A percentile compares a stretch with the other conserved stretches of the same genome.
These are phyloP conservation scores for Nudaria mundana DNA, from an alignment of 2,888 invertebrate species.

Conservation along the genomic window DNA sequence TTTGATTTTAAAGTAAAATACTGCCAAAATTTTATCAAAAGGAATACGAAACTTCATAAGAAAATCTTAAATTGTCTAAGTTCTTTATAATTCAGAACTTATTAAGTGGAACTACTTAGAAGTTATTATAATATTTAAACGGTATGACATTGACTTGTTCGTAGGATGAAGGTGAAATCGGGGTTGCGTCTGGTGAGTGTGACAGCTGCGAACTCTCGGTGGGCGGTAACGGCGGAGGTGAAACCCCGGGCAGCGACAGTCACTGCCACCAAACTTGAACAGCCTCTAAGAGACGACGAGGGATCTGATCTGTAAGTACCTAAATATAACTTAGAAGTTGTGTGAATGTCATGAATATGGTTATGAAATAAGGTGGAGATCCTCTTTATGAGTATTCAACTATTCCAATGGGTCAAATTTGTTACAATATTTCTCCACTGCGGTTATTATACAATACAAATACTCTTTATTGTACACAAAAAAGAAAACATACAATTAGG, in stretches of 20 bases:
- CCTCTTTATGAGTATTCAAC: too few relatives aligned
- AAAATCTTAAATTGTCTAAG: not conserved
- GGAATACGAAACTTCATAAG: not conserved
- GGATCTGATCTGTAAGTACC: constrained; percentile 56
- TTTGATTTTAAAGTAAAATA: constrained; percentile 3
- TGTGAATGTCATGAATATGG: not conserved
- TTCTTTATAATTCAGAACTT: not conserved
- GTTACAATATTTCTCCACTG: too few relatives aligned
- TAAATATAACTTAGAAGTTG: not conserved
- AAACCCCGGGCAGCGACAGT: constrained; percentile 94
- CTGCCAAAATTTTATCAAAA: constrained; percentile 4
- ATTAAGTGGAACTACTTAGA: not conserved
- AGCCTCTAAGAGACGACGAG: constrained; percentile 65
- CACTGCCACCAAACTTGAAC: constrained; percentile 86
- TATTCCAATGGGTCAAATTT: too few relatives aligned
- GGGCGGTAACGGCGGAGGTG: constrained; percentile 94
- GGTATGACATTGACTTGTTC: constrained; percentile 19
- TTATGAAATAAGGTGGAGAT: not conserved
- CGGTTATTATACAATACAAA: too few relatives aligned
- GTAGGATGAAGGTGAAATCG: constrained; percentile 93
- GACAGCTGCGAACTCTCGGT: constrained; percentile 87
- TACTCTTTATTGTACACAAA: too few relatives aligned
- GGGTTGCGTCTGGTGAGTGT: constrained; percentile 93
- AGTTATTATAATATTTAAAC: not conserved
- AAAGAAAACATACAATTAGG: too few relatives aligned